Evolutionary conservation across 1,140 invertebrate species (phyloP), one percentile per base, ranked within the genome.

Genomic region (Gonioctena quinquepunctata): DNA sequence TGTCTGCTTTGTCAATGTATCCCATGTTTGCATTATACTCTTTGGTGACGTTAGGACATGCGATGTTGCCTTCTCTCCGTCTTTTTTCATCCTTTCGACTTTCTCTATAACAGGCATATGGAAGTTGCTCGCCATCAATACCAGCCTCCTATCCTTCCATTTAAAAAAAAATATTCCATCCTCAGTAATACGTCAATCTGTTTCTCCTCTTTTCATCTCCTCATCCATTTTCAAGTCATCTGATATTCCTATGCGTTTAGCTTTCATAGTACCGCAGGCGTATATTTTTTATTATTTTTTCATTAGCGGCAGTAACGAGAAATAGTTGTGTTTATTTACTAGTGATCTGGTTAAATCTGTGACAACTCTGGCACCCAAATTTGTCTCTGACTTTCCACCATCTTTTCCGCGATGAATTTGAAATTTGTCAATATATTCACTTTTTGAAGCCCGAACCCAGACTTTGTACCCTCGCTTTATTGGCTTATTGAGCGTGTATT

Each of bases 401-500:
- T 76, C 75, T 64, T 73, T 73, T 48, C 84, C 82, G 21, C 78
- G 81, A 76, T 85, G 83, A 64, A 85, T 78, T 73, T 82, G 69
- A 77, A 83, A 85, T 66, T 82, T 78, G 66, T 79, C 79, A 66
- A 83, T 80, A 72, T 83, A 85, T 52, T 81, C 81, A 21, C 77
- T 48, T 64, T 62, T 42, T 22, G 68, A 19, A 11, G 67, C 33
- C 19, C 67, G 48, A 48, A 23, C 61, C 48, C 61, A 64, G 8
- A 42, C 21, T 19, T 64, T 42, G n/a, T 33, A 64, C 61, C 81
- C 83, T 73, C 84, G 74, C 77, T 86, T 85, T 70, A 82, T 84
- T 23, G 82, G 83, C 76, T 85, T 85, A 68, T 75, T 77, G 66
- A 80, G 83, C 50, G 81, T 78, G 73, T 83, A 86, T 73, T 85